Evolutionary conservation across 2,888 invertebrate genomes (phyloP).

Genomic region (Agapostemon virescens): DNA sequence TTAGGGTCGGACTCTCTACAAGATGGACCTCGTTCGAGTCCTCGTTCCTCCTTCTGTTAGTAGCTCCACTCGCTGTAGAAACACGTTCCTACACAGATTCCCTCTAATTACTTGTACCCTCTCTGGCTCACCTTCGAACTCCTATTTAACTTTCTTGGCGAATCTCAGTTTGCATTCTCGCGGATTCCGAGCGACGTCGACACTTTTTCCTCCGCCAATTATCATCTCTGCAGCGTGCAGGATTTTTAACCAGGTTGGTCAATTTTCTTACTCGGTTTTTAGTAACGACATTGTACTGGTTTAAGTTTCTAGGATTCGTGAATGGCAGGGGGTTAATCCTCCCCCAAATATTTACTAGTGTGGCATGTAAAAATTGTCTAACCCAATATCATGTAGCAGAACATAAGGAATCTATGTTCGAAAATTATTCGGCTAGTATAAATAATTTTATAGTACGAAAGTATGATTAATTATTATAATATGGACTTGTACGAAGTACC

Average conservation of each 20-base stretch:
- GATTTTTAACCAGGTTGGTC: too few species aligned
- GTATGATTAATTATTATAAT: background rate
- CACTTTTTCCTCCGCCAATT: background rate
- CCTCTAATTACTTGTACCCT: conserved; percentile 43
- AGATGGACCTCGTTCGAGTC: conserved; percentile 25
- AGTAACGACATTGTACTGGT: too few species aligned
- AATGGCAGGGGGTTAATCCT: too few species aligned
- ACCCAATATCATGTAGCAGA: too few species aligned
- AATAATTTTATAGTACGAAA: too few species aligned
- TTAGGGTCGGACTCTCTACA: conserved; percentile 48
- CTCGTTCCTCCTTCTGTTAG: conserved; percentile 5
- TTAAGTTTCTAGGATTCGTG: too few species aligned
- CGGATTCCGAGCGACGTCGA: background rate
- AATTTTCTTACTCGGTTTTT: too few species aligned
- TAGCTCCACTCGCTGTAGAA: conserved; percentile 1
- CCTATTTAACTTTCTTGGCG: background rate
- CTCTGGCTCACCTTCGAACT: conserved; percentile 18
- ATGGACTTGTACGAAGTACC: background rate
- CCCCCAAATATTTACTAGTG: too few species aligned
- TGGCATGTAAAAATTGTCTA: too few species aligned
- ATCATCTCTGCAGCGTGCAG: background rate
- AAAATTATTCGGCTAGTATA: too few species aligned
- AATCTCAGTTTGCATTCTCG: conserved; percentile 14
- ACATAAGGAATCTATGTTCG: too few species aligned
- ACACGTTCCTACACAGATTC: conserved; percentile 11